Conservation (phyloP, 2,888 invertebrate genomes). For the Trissoscelio sp. region DNA sequence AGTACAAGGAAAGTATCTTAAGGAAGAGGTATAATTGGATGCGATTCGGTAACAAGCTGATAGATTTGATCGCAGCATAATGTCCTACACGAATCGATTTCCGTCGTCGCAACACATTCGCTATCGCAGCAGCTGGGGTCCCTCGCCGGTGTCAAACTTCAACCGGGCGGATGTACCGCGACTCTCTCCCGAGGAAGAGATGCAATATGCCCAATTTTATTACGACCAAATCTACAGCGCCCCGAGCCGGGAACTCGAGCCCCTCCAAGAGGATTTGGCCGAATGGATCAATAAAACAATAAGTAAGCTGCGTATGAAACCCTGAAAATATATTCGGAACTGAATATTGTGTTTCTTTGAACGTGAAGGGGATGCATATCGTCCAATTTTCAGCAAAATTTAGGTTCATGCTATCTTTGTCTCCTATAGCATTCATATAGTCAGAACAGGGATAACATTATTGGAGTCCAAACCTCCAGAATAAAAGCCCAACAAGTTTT, state of each 20-base stretch:
- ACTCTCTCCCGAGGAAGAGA: slow-evolving; percentile 83
- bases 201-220: slow-evolving; percentile 87
- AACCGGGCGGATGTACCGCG: slow-evolving; percentile 80
- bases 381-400: too few species aligned
- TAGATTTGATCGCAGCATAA: slow-evolving; percentile 50
- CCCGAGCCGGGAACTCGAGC: slow-evolving; percentile 91
- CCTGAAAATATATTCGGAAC: too few species aligned
- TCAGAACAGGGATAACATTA: too few species aligned
- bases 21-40: slow-evolving; percentile 9
- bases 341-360: too few species aligned
- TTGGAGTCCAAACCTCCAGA: too few species aligned
- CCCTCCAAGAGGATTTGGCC: slow-evolving; percentile 93
- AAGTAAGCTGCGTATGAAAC: too few species aligned
- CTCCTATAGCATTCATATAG: too few species aligned
- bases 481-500: too few species aligned
- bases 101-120: slow-evolving; percentile 81
- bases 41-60: slow-evolving; percentile 4
- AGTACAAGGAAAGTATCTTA: neutral
- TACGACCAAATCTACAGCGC: slow-evolving; percentile 90
- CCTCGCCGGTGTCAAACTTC: slow-evolving; percentile 85
- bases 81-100: slow-evolving; percentile 82
- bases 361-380: too few species aligned
- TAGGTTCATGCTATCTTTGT: too few species aligned
- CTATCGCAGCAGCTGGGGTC: slow-evolving; percentile 86
- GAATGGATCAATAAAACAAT: slow-evolving; percentile 95